Conservation (phyloP, 92 coral and sea anemone species). For the Umimayanthus chanpuru region DNA sequence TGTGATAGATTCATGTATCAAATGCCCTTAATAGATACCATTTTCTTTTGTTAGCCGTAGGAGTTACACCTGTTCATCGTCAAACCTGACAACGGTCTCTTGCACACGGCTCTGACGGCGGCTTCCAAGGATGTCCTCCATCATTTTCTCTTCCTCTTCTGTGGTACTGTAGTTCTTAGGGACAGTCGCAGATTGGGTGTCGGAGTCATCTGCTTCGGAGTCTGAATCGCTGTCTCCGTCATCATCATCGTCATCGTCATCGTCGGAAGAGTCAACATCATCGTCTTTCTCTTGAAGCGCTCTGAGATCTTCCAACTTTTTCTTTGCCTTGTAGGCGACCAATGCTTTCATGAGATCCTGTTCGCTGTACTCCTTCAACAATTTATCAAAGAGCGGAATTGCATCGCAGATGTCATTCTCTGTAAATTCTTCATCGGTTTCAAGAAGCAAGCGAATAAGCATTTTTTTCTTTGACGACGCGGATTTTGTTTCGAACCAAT, state of each 20-base stretch:
- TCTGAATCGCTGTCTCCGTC: slow-evolving; percentile 55
- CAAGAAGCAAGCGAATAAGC: slow-evolving; percentile 76
- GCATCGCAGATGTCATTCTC: slow-evolving; percentile 95
- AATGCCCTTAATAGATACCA: background rate
- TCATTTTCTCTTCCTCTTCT: slow-evolving; percentile 12
- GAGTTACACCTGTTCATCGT: slow-evolving; percentile 4
- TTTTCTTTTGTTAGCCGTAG: background rate
- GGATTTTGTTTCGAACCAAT: slow-evolving; percentile 77
- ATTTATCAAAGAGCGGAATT: slow-evolving; percentile 88
- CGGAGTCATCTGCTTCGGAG: slow-evolving; percentile 47
- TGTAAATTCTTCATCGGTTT: slow-evolving; percentile 84
- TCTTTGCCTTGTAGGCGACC: slow-evolving; percentile 68
- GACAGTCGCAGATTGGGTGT: slow-evolving; percentile 27
- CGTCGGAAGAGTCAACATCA: slow-evolving; percentile 39
- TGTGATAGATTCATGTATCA: background rate
- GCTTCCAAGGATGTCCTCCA: slow-evolving; percentile 3
- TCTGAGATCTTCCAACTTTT: slow-evolving; percentile 55
- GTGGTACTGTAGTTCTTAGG: background rate
- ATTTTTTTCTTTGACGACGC: slow-evolving; percentile 75
- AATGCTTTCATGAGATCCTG: slow-evolving; percentile 71
- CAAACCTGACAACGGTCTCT: slow-evolving; percentile 3
- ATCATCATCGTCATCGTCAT: slow-evolving; percentile 42
- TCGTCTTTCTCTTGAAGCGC: slow-evolving; percentile 37
- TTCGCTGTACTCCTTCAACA: slow-evolving; percentile 62
- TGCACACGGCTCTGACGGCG: background rate